These are phyloP conservation scores for Pristionchus arcanus DNA, from an alignment of 2,888 invertebrate species.

Conservation along the genomic window DNA sequence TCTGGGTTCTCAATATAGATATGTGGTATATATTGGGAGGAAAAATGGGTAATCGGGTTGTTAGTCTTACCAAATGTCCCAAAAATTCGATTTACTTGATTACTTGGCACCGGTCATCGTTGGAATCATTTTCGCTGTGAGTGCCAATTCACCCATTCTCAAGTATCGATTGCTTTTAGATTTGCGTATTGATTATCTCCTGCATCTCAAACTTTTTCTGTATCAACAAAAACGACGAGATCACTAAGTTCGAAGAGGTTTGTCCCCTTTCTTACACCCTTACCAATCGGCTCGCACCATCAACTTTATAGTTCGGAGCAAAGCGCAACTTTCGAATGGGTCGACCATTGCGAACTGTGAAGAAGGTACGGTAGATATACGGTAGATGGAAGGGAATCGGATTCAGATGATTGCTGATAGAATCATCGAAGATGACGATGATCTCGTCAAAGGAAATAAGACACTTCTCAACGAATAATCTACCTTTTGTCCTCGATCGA, in stretches of 20 bases:
- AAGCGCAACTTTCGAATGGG: slow-evolving; percentile 33
- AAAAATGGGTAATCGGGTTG: not conserved
- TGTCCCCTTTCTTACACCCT: too few relatives aligned
- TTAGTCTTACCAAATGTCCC: not conserved
- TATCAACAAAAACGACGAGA: slow-evolving; percentile 27
- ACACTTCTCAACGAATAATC: not conserved
- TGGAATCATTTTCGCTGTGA: not conserved
- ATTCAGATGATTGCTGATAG: slow-evolving; percentile 18
- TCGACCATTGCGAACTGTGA: not conserved
- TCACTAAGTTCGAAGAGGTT: slow-evolving; percentile 31
- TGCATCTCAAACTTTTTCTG: not conserved
- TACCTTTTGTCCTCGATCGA: slow-evolving; percentile 15
- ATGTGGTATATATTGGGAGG: not conserved
- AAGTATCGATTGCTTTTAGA: not conserved
- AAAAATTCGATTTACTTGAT: slow-evolving; percentile 56
- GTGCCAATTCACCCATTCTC: not conserved
- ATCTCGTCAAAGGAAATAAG: not conserved
- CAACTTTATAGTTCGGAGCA: slow-evolving; percentile 21
- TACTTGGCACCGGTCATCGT: not conserved
- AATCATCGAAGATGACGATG: not conserved
- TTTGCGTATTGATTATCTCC: not conserved
- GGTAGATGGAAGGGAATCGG: not conserved
- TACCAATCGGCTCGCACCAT: not conserved
- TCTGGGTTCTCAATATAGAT: not conserved
- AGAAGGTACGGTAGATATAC: slow-evolving; percentile 23